phyloP scores from a whole-genome alignment of 2,888 invertebrate species.

The Drosophila paracracens region DNA sequence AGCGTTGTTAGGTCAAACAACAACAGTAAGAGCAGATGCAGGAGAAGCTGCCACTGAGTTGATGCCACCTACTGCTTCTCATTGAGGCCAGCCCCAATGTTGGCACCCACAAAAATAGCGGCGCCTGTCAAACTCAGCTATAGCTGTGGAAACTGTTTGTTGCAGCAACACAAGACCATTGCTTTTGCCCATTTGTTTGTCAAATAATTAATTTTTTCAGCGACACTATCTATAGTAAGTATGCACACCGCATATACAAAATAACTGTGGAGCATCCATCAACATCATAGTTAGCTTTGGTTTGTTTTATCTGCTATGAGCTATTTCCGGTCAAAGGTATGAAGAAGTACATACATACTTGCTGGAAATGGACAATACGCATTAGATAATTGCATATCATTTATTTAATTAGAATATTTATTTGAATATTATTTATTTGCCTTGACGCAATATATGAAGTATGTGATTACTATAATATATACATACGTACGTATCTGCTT shows the following conservation, averaged over 20 bases:
- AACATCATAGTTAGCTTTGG: not conserved
- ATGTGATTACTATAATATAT: not conserved
- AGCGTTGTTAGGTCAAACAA: conserved; percentile 73
- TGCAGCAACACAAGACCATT: conserved; percentile 18
- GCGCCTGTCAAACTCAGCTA: conserved; percentile 60
- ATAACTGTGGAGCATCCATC: conserved; percentile 1
- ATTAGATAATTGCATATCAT: conserved; percentile 3
- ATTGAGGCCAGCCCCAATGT: conserved; percentile 34
- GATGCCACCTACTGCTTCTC: conserved; percentile 34
- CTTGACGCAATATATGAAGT: not conserved
- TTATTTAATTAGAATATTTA: not conserved
- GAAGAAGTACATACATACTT: not conserved
- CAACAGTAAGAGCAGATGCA: conserved; percentile 61
- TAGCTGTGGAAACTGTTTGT: conserved; percentile 28
- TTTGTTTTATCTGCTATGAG: conserved; percentile 1
- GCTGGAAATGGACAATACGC: conserved; percentile 7
- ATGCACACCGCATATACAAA: not conserved
- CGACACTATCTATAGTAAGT: conserved; percentile 42
- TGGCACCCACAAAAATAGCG: conserved; percentile 64
- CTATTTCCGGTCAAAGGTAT: not conserved
- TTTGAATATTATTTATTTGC: not conserved
- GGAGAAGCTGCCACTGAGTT: conserved; percentile 31
- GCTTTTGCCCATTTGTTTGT: conserved; percentile 36
- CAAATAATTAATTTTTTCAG: conserved; percentile 62
- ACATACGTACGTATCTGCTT: not conserved